Base-by-base conservation (phyloP, 2,797 vertebrate species). In the Ataeniobius toweri region DNA sequence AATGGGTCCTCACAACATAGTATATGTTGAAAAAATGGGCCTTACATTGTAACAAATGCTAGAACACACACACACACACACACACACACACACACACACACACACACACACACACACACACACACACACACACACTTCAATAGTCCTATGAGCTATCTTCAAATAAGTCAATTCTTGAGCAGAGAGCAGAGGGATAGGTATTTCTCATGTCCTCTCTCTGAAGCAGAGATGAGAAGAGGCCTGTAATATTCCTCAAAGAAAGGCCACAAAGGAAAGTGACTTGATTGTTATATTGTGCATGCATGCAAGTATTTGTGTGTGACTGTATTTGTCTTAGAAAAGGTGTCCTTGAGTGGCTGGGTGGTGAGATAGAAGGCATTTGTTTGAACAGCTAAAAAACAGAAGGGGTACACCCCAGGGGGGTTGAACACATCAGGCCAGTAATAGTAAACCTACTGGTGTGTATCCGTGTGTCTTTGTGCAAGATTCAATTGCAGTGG, bases 331-430 rank as follows among this genome's bases (percentile, higher is more conserved):
- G 67, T 69, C 41, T 46, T 46, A 28, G 44, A 71, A 75, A 50
- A 65, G 71, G 67, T 84, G 90, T 89, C 90, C 91, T 92, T 92
- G 91, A 85, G 85, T 77, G 83, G 83, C 83, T 88, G 82, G 77
- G 83, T 87, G 80, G 83, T 79, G 81, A 90, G 73, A 86, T 84
- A 85, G 85, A 91, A 86, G 84, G 73, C 83, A 41, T 88, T 88
- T 87, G 83, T 92, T 89, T 91, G 85, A 92, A 86, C 78, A 87
- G 84, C 86, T 82, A 87, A 89, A 76, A 91, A 80, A 84, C 78
- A 85, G 77, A 84, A 80, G 82, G 85, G 81, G 88, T 81, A 78
- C 79, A 84, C 82, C 22, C 28, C 67, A 81, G 81, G 85, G 87
- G 85, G 85, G 80, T 48, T 48, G 50, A 74, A 80, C 70, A 79